phyloP scores from a whole-genome alignment of 2,888 invertebrate species.

The Drosophila colorata region DNA sequence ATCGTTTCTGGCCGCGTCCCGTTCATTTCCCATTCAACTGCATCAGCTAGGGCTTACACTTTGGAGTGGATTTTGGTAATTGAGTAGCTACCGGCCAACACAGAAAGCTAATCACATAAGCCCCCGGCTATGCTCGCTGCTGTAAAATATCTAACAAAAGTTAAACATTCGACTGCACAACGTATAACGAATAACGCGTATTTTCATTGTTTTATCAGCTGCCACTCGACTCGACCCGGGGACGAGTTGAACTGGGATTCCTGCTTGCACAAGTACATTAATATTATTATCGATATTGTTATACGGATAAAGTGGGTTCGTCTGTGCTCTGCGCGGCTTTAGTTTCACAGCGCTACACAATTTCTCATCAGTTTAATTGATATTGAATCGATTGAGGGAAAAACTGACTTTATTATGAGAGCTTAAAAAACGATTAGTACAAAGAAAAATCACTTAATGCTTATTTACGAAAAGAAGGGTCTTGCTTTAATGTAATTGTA shows the following conservation, averaged over 20 bases:
- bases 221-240: neutral
- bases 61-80: slow-evolving; percentile 38
- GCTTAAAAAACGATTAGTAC: neutral
- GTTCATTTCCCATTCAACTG: slow-evolving; percentile 29
- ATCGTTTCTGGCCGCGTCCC: slow-evolving; percentile 2
- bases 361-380: slow-evolving; percentile 60
- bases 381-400: slow-evolving; percentile 11
- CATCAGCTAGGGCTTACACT: slow-evolving; percentile 39
- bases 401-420: neutral
- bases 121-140: slow-evolving; percentile 22
- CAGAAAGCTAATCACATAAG: slow-evolving; percentile 53
- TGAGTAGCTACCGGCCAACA: slow-evolving; percentile 25
- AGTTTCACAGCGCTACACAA: slow-evolving; percentile 3
- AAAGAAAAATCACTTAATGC: neutral
- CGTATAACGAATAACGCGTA: slow-evolving; percentile 3
- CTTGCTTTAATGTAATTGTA: neutral
- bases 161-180: slow-evolving; percentile 23
- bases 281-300: slow-evolving; percentile 9
- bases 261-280: neutral
- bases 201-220: slow-evolving; percentile 17
- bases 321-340: slow-evolving; percentile 11
- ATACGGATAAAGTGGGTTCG: slow-evolving; percentile 1
- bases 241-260: neutral
- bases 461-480: too few relatives aligned
- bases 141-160: slow-evolving; percentile 34